Evolutionary conservation across 2,888 invertebrate species (phyloP), one percentile per base, ranked within the genome.

Genomic region (Erynnis tages): DNA sequence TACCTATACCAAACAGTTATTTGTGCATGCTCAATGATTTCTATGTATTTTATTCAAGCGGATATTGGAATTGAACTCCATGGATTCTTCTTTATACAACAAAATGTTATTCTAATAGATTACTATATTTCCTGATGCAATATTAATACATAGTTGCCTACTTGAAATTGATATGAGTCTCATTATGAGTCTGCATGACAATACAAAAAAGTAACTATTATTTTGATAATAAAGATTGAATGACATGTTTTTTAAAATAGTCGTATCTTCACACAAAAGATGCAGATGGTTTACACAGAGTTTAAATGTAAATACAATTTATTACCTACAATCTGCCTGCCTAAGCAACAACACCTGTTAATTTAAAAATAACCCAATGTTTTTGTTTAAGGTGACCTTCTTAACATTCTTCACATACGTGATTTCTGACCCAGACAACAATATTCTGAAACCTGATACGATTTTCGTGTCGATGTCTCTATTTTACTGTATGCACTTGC

Each of bases 391-490:
- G 94, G 96, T 97, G 62, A 94, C 95, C 60, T 90, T 97, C 77
- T 88, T 94, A 62, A 96, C 96, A 58, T 97, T 98, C 90, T 92
- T 94, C 70, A 94, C 95, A 55, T 98, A 93, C 90, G 92, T 96
- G 63, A 85, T 94, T 67, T 83, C 91, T 62, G 91, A 92, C 69
- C 90, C 92, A 34, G 90, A 91, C 66, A 90, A 92, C 65, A 92
- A 97, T 84, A 79, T 94, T 59, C 90, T 98, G 79, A 95, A 94
- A 67, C 93, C 96, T 16, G 91, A 93, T 77, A 94, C 93, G 79
- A 95, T 95, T 55, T 97, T 98, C 87, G 97, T 97, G 48, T 94
- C 96, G 61, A 90, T 98, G 71, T 91, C 96, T 27, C 90, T 98
- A 66, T 97, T 98, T 91, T 95, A 95, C 85, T 93, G 95, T 65